A percentile compares a stretch with the other conserved stretches of the same genome.
Evolutionary conservation across 2,888 invertebrate species (phyloP).

Genomic region (Sminthurides aquaticus): DNA sequence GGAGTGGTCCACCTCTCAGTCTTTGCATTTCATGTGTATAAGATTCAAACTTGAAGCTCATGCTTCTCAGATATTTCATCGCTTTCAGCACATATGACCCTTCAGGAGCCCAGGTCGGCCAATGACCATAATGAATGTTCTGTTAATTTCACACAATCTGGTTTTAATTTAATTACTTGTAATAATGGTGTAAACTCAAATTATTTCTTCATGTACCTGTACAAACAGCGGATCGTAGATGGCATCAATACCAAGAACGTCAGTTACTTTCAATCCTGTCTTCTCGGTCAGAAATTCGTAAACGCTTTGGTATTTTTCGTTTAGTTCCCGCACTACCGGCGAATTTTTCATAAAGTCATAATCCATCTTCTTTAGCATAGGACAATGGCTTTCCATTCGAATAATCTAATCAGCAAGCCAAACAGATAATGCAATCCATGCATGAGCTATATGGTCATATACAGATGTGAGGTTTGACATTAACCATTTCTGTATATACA

Average conservation of each 20-base stretch:
- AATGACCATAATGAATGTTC: conserved; percentile 57
- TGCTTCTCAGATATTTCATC: conserved; percentile 56
- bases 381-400: background rate
- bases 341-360: background rate
- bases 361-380: background rate
- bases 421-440: background rate
- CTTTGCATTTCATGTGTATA: conserved; percentile 63
- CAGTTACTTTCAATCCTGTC: background rate
- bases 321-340: background rate
- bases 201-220: conserved; percentile 50
- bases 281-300: background rate
- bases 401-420: background rate
- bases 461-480: too few relatives aligned
- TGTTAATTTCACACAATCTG: conserved; percentile 37
- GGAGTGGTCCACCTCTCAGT: conserved; percentile 66
- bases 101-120: conserved; percentile 67
- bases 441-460: background rate
- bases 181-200: background rate
- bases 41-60: conserved; percentile 57
- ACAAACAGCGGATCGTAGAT: conserved; percentile 63
- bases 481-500: too few relatives aligned
- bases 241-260: conserved; percentile 50
- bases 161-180: background rate
- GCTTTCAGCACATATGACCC: conserved; percentile 46
- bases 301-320: background rate